Evolutionary conservation across 1,140 invertebrate species (phyloP).

Genomic region (Mesaphorura yosii): DNA sequence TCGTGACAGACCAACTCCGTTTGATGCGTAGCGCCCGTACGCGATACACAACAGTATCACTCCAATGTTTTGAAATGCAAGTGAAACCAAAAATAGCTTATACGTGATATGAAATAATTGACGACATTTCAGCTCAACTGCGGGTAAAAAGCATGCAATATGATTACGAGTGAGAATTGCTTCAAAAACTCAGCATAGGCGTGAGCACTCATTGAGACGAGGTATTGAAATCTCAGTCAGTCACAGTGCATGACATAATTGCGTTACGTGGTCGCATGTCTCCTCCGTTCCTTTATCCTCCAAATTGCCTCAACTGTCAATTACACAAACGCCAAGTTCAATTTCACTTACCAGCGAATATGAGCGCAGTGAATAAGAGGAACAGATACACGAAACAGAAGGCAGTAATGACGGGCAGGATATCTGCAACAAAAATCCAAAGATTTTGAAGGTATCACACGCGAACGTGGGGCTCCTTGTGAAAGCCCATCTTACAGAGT

Average conservation of each 20-base stretch:
- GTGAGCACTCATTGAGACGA: no score
- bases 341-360: conserved; percentile 44
- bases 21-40: conserved; percentile 56
- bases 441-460: conserved; percentile 12
- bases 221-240: no score
- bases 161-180: neutral
- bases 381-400: conserved; percentile 52
- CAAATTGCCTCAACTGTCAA: neutral
- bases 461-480: neutral
- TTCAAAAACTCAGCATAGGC: no score
- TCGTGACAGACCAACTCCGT: conserved; percentile 48
- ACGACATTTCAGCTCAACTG: conserved; percentile 56
- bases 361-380: conserved; percentile 48
- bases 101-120: conserved; percentile 77
- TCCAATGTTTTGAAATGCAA: conserved; percentile 51
- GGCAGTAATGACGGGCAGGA: conserved; percentile 54
- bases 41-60: conserved; percentile 52
- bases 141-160: neutral
- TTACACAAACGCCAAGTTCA: neutral
- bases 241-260: no score
- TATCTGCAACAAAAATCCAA: conserved; percentile 47
- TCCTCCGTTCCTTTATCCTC: no score
- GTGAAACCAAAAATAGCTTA: conserved; percentile 64
- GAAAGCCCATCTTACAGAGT: conserved; percentile 57
- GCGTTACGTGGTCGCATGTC: no score